phyloP scores from a whole-genome alignment of 2,888 invertebrate genomes.

The Mamestra brassicae region DNA sequence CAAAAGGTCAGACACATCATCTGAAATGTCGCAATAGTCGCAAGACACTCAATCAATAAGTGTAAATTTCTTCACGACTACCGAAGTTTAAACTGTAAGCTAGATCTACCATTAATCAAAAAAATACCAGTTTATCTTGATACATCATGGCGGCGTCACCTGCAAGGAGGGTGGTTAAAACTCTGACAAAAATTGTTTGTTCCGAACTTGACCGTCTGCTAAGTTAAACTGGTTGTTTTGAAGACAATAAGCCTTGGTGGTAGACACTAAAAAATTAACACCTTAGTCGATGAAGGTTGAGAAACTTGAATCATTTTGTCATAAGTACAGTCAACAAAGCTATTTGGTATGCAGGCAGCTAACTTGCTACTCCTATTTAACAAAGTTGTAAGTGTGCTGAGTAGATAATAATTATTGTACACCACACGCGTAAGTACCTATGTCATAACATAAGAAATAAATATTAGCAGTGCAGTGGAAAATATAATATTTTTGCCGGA shows the following conservation, averaged over 20 bases:
- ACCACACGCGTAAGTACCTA: no score
- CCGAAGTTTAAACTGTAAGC: conserved; percentile 57
- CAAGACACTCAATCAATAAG: conserved; percentile 52
- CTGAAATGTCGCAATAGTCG: conserved; percentile 50
- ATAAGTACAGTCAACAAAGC: not conserved
- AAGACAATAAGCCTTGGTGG: conserved; percentile 77
- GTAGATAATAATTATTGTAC: no score
- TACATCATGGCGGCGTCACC: not conserved
- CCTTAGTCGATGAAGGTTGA: conserved; percentile 67
- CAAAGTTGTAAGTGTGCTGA: no score
- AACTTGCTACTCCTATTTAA: no score
- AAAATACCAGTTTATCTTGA: conserved; percentile 17
- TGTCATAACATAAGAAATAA: no score
- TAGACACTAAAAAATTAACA: conserved; percentile 82
- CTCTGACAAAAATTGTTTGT: not conserved
- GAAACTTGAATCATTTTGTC: conserved; percentile 57
- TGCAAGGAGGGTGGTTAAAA: not conserved
- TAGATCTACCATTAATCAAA: conserved; percentile 75
- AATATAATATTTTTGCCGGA: no score
- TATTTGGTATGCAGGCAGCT: no score
- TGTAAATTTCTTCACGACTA: conserved; percentile 64
- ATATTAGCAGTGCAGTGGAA: no score
- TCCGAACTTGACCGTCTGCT: not conserved
- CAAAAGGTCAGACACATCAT: conserved; percentile 35
- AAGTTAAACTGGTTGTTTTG: conserved; percentile 35